A percentile compares a stretch with the other conserved stretches of the same genome.
Evolutionary conservation across 2,888 invertebrate genomes (phyloP).

Genomic region (Trichacis sp.): DNA sequence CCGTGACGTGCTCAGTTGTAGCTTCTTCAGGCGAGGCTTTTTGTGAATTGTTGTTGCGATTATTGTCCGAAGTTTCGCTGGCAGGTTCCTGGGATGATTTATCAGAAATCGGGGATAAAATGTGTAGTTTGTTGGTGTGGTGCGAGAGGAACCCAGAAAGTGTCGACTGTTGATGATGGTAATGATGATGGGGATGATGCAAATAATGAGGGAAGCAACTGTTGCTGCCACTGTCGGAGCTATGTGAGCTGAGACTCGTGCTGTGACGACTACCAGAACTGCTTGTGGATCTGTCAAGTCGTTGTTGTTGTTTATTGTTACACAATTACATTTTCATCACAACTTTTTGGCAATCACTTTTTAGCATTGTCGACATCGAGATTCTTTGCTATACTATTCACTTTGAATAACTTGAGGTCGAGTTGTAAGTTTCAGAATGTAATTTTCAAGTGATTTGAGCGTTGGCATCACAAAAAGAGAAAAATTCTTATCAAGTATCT

Average conservation of each 20-base stretch:
- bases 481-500: no score
- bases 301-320: no score
- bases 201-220: conserved; percentile 73
- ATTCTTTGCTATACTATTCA: no score
- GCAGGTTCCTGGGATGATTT: conserved; percentile 90
- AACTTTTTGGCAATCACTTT: no score
- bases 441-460: no score
- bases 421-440: no score
- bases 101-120: conserved; percentile 89
- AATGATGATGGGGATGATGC: conserved; percentile 70
- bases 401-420: no score
- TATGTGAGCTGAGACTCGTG: conserved; percentile 86
- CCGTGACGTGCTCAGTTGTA: conserved; percentile 65
- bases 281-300: conserved; percentile 76
- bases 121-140: conserved; percentile 83
- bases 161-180: conserved; percentile 68
- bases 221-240: conserved; percentile 82
- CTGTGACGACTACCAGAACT: conserved; percentile 88
- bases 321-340: neutral
- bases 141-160: conserved; percentile 78
- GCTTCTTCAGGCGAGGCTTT: conserved; percentile 81
- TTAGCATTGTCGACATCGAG: no score
- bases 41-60: conserved; percentile 82
- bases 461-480: no score
- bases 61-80: conserved; percentile 86